Evolutionary conservation across 2,888 invertebrate species (phyloP), one percentile per base, ranked within the genome.

Genomic region (Phanerotoma sp.): DNA sequence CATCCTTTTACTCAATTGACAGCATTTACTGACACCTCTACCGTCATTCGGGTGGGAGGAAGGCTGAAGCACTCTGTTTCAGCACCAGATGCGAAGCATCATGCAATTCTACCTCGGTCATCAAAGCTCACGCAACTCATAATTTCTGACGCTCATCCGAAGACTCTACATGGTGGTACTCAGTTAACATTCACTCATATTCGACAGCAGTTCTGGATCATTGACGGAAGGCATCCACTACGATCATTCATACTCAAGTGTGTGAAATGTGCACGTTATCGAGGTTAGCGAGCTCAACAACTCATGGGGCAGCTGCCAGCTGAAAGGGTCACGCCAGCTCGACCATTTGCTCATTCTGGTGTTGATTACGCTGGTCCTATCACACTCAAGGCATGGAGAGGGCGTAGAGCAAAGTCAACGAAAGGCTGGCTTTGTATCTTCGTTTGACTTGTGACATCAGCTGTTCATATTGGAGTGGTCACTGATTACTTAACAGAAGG

Each of bases 331-430:
- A n/a, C n/a, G 62, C 25, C 3, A 52, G 56, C 10, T 30, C 58
- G n/a, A n/a, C n/a, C n/a, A n/a, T n/a, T n/a, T n/a, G n/a, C n/a
- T n/a, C n/a, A n/a, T n/a, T n/a, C n/a, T 4, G 59, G 57, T 10
- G 51, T 63, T 1, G 61, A 63, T 33, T 63, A 58, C 42, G 61
- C 61, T 5, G 61, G 58, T 18, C 65, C 66, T 2, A 37, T 61
- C 22, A 15, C 20, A 6, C 11, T 63, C 15, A 48, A 47, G 7
- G 21, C 53, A n/a, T 46, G 25, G n/a, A 25, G 30, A 9, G 47
- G 56, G 11, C 42, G 63, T n/a, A n/a, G n/a, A n/a, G n/a, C n/a
- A n/a, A n/a, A n/a, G n/a, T n/a, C n/a, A n/a, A n/a, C n/a, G n/a
- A n/a, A n/a, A n/a, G n/a, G n/a, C n/a, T n/a, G n/a, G n/a, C n/a